These are phyloP conservation scores for Peucedramus taeniatus DNA, from an alignment of 2,113 vertebrate species.

Conservation along the genomic window DNA sequence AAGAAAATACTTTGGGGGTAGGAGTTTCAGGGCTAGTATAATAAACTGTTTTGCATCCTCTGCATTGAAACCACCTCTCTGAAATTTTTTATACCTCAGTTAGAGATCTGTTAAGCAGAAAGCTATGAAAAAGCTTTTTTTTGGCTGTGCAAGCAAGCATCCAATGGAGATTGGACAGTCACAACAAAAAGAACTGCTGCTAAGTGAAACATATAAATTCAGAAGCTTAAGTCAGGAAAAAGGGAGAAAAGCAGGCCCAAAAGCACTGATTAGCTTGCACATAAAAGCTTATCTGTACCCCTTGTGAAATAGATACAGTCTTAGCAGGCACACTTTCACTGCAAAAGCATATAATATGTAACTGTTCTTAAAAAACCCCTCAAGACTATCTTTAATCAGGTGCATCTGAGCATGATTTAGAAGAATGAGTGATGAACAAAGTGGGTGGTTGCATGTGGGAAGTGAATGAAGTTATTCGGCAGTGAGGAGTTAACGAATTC, in stretches of 20 bases:
- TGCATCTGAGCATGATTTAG: conserved; percentile 15
- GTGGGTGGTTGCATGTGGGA: conserved; percentile 38
- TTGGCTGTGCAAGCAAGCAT: neutral
- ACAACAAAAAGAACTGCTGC: neutral
- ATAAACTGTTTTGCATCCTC: neutral
- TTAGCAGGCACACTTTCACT: neutral
- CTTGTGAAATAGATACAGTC: neutral
- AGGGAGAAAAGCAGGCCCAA: neutral
- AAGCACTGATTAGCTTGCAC: neutral
- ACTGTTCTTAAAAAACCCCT: neutral
- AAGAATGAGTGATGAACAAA: neutral
- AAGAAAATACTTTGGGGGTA: neutral
- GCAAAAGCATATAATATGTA: neutral
- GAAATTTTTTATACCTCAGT: neutral
- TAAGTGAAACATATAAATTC: neutral
- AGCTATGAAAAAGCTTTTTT: neutral
- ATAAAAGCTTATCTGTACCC: neutral
- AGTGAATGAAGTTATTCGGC: neutral
- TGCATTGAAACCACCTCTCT: neutral
- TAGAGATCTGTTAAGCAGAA: neutral
- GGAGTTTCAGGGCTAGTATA: neutral
- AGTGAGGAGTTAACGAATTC: neutral
- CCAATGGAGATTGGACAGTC: neutral
- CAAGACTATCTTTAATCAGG: neutral
- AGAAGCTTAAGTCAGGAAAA: neutral